Evolutionary conservation across 1,140 invertebrate genomes (phyloP).

Genomic region (Archivesica marissinica): DNA sequence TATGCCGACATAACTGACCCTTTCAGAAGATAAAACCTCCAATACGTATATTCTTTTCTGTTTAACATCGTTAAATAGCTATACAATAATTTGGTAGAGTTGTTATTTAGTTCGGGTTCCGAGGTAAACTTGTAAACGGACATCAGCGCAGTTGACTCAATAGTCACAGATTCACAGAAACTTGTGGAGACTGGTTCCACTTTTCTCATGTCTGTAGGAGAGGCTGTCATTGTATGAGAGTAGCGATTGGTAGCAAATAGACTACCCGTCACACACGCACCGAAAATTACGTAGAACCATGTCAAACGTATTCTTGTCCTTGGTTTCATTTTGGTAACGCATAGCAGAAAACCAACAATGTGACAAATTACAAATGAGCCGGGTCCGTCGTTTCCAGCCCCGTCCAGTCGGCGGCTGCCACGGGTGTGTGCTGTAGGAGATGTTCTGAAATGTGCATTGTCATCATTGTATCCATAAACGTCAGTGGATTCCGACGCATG

Average conservation of each 20-base stretch:
- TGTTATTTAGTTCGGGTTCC: neutral
- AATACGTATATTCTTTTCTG: neutral
- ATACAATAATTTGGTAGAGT: neutral
- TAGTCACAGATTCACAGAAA: slow-evolving; percentile 1
- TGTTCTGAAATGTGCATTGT: too few species aligned
- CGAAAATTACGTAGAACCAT: neutral
- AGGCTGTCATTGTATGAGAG: neutral
- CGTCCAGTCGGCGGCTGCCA: neutral
- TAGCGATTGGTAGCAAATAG: neutral
- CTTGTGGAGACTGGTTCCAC: neutral
- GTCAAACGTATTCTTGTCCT: neutral
- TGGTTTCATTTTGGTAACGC: neutral
- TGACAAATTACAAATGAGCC: neutral
- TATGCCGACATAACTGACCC: neutral
- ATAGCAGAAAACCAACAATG: neutral
- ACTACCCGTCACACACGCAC: neutral
- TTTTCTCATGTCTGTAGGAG: slow-evolving; percentile 6
- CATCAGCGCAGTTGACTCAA: neutral
- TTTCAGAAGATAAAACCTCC: slow-evolving; percentile 2
- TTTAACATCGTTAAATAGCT: neutral
- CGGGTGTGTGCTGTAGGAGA: too few species aligned
- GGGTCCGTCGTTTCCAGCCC: neutral
- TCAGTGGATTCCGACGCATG: too few species aligned
- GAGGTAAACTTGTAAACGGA: neutral
- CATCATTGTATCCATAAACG: too few species aligned